Evolutionary conservation across 2,113 vertebrate genomes (phyloP), one percentile per base, ranked within the genome.

Genomic region (Xerus inauris): DNA sequence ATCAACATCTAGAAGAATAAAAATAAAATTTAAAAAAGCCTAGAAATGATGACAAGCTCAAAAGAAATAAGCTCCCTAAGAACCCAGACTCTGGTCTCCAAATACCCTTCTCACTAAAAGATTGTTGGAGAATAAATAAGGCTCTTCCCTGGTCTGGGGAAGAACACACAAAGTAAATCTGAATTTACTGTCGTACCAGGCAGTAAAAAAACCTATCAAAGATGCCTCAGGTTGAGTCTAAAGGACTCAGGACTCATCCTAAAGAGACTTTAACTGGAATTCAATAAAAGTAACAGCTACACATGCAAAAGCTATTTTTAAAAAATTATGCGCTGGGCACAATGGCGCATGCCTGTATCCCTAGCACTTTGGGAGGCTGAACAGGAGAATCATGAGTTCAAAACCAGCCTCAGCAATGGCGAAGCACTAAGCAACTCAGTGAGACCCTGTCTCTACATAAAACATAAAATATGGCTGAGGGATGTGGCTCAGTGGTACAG

Each of bases 21-120:
- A 47, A 47, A 47, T 6, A 47, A 47, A 47, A 47, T n/a, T n/a
- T 6, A 47, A 47, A 47, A 87, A 95, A n/a, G 28, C 87, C 73
- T 89, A 89, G 57, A 87, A 85, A 93, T 65, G 90, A 89, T 85
- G 47, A 93, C 38, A 88, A 81, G 79, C 57, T 62, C 73, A 92
- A 22, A 9, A 83, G 69, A 57, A 83, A 87, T 35, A 94, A 80
- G 28, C 64, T 87, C 28, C 42, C 69, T 49, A 87, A 90, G 26
- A 13, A 28, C 67, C 45, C 5, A 86, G 59, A 86, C 13, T 90
- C 30, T 91, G 90, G 47, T 51, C n/a, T 73, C 72, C 64, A 91
- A 91, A 93, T 26, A 30, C 54, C 64, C 77, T 96, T 87, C 47
- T 47, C 71, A 95, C 35, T 45, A 22, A 90, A 77, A 38, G 26